phyloP scores from a whole-genome alignment of 1,140 invertebrate species.

The Trachymyrmex cornetzi region DNA sequence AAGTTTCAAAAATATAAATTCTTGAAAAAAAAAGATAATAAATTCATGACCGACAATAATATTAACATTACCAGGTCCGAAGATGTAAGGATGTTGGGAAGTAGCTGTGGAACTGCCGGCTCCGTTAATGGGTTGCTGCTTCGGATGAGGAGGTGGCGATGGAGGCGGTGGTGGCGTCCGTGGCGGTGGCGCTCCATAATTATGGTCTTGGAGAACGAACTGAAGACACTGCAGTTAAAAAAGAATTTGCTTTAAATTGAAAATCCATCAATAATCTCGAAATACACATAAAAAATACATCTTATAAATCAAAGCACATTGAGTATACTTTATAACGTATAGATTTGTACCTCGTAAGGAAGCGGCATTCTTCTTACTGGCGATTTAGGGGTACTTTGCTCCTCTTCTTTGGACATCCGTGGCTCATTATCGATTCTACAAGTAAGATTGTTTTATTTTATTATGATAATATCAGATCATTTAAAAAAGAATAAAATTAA shows the following conservation, averaged over 20 bases:
- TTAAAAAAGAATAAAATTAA: background rate
- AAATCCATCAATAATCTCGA: conserved; percentile 3
- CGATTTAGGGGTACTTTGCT: conserved; percentile 72
- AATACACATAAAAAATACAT: conserved; percentile 23
- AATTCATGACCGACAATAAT: background rate
- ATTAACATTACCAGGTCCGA: conserved; percentile 78
- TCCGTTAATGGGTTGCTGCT: conserved; percentile 83
- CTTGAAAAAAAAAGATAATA: background rate
- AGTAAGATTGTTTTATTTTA: conserved; percentile 29
- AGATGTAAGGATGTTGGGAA: conserved; percentile 82
- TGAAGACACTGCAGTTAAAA: conserved; percentile 87
- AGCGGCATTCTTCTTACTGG: conserved; percentile 81
- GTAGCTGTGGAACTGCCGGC: conserved; percentile 78
- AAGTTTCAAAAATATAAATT: conserved; percentile 23
- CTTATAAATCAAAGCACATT: background rate
- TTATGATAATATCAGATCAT: conserved; percentile 9
- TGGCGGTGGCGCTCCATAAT: conserved; percentile 92
- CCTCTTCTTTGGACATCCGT: conserved; percentile 78
- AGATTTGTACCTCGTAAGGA: conserved; percentile 82
- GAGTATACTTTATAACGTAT: conserved; percentile 4
- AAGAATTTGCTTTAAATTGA: conserved; percentile 79
- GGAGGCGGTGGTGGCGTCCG: conserved; percentile 87
- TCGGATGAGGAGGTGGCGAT: conserved; percentile 85
- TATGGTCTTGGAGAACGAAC: conserved; percentile 93
- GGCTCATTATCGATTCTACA: conserved; percentile 78